Conservation (phyloP, 1,140 invertebrate species). For the Listronotus oregonensis region DNA sequence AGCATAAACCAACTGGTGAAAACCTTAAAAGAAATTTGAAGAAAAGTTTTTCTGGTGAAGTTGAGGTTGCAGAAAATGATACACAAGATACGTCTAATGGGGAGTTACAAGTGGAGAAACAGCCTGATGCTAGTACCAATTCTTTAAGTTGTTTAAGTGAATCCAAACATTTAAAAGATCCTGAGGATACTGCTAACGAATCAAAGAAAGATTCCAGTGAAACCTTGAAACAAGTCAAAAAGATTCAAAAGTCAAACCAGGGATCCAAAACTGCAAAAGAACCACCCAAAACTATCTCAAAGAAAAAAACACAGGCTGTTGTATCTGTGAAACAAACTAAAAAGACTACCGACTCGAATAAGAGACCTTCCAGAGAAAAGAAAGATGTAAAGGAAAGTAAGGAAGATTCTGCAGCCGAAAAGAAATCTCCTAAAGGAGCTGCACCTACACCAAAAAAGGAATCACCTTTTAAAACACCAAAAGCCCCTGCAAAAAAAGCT, state of each 20-base stretch:
- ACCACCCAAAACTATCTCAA: not conserved
- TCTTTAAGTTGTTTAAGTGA: not conserved
- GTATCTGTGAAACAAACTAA: conserved; percentile 5
- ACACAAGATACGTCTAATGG: no score
- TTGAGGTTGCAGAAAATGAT: no score
- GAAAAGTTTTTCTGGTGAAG: no score
- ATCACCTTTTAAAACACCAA: conserved; percentile 12
- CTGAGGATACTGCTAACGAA: no score
- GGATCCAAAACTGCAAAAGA: not conserved
- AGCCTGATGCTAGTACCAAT: not conserved
- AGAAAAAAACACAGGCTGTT: conserved; percentile 2
- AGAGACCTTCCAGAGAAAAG: not conserved
- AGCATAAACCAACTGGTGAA: no score
- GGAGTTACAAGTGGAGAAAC: not conserved
- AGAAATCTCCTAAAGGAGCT: not conserved
- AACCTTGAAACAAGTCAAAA: no score
- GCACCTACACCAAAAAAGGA: not conserved
- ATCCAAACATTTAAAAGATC: no score
- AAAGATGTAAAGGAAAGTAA: not conserved
- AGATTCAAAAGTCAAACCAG: no score
- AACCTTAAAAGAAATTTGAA: no score
- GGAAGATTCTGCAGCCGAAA: not conserved
- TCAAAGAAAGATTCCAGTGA: no score
- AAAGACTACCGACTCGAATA: conserved; percentile 4
- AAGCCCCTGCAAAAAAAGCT: conserved; percentile 3